Evolutionary conservation across 2,113 vertebrate species (phyloP), one percentile per base, ranked within the genome.

Genomic region (Grus americana): DNA sequence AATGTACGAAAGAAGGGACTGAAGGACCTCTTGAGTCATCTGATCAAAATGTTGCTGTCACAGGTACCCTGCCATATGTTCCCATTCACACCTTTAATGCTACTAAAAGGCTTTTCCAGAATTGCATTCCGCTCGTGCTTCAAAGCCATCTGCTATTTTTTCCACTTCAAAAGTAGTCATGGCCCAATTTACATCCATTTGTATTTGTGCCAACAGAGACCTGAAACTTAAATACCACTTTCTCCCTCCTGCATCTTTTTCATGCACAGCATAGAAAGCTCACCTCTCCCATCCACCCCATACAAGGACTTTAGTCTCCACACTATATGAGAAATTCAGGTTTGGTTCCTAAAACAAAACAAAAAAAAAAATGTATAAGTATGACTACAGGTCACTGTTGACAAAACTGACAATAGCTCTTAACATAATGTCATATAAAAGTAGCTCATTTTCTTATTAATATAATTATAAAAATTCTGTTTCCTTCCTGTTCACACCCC

Each of bases 401-500:
- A 79, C 62, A 79, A 93, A 91, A 58, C 46, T 93, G 67, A 38
- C 74, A 72, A 58, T 66, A 79, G 40, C 66, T 90, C 40, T 90
- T 82, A 88, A 40, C 20, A 72, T 67, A 79, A 75, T 50, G 78
- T 88, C 74, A 82, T 63, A 13, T 49, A 52, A 83, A 88, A 82
- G 18, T 21, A 88, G 52, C 10, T 92, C 27, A 93, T 94, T 87
- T 82, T 87, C 85, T 90, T 82, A 90, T 87, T 90, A 81, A 19
- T 38, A 3, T 88, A 91, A 96, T 89, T 92, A 73, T 15, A 80
- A 70, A 47, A 65, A 52, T 73, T 68, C 40, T 2, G 0, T 71
- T 93, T 82, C 92, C 68, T 92, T 84, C 73, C 67, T 93, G 46
- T 65, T 89, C 74, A 79, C 42, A 89, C 67, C 30, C 58, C 65